Conservation (phyloP, 2,888 invertebrate species). For the Patella ulyssiponensis region DNA sequence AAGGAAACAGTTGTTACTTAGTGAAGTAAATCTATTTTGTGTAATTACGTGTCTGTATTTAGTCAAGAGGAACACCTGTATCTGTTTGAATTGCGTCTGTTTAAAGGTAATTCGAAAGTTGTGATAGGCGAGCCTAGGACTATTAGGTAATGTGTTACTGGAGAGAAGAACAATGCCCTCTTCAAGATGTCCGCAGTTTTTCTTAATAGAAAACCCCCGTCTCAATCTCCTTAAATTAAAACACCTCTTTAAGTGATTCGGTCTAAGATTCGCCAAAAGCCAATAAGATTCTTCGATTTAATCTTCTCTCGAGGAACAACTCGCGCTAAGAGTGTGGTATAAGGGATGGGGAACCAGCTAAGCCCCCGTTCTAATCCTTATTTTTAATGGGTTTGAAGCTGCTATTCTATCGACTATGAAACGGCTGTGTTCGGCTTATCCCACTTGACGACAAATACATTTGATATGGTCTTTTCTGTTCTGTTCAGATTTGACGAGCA, state of each 20-base stretch:
- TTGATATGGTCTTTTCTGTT: neutral
- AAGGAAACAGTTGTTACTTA: too few relatives aligned
- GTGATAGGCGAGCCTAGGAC: neutral
- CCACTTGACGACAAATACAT: neutral
- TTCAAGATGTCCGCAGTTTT: neutral
- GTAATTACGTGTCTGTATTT: too few relatives aligned
- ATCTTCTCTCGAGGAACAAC: conserved; percentile 6
- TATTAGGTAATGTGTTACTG: neutral
- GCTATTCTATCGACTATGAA: neutral
- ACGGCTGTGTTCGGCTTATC: neutral
- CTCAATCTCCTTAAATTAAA: neutral
- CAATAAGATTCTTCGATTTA: neutral
- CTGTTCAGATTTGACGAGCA: too few relatives aligned
- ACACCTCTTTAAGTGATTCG: neutral
- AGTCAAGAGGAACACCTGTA: neutral
- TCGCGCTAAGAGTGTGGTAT: neutral
- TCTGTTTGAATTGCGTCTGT: neutral
- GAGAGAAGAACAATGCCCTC: neutral
- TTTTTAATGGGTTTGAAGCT: neutral
- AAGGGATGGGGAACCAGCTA: neutral
- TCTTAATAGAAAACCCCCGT: neutral
- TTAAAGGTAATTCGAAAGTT: neutral
- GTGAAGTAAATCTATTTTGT: too few relatives aligned
- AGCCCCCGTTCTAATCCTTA: neutral
- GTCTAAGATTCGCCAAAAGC: neutral